A percentile compares a stretch with the other conserved stretches of the same genome.
Conservation (phyloP, 2,113 vertebrate species). For the Delphinapterus leucas region DNA sequence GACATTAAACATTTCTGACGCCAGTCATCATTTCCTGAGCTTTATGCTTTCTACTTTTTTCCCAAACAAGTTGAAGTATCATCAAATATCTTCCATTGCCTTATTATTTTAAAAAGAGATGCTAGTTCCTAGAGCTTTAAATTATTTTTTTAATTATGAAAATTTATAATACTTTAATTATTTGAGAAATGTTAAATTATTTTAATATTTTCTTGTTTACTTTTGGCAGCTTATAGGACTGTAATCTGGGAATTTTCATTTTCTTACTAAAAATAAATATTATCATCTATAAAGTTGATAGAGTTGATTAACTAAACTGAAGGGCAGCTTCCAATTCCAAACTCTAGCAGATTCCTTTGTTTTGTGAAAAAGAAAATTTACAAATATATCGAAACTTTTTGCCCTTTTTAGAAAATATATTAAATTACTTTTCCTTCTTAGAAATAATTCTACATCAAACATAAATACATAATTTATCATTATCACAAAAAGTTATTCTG, state of each 20-base stretch:
- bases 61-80: background rate
- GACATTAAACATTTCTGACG: constrained; percentile 64
- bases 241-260: background rate
- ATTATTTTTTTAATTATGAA: background rate
- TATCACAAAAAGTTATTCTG: background rate
- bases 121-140: background rate
- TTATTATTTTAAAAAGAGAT: background rate
- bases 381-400: background rate
- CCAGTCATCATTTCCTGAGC: constrained; percentile 76
- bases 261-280: background rate
- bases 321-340: background rate
- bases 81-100: background rate
- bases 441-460: background rate
- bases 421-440: background rate
- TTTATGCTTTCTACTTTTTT: constrained; percentile 48
- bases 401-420: background rate
- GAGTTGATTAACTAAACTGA: background rate
- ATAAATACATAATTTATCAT: background rate
- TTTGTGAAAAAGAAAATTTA: background rate
- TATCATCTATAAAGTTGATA: background rate
- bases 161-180: background rate
- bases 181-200: background rate
- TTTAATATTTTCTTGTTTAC: background rate
- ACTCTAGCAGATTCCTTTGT: background rate
- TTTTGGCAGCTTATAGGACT: background rate